Base-by-base conservation (phyloP, 2,797 vertebrate genomes). In the Dendrocincla tyrannina region DNA sequence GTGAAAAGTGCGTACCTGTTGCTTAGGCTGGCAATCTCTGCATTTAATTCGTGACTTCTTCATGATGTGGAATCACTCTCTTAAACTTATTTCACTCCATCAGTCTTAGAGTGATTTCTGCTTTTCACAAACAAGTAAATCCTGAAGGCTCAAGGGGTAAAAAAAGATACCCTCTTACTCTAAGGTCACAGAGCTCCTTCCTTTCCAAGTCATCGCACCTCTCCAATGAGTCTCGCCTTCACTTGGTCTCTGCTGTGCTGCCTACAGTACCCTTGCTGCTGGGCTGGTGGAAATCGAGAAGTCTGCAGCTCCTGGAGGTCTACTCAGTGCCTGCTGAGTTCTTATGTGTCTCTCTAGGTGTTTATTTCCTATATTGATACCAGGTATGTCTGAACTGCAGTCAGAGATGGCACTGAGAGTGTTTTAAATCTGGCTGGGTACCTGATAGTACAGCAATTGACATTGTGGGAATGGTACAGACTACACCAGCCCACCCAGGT, bases 381-480 rank as follows among this genome's bases (percentile, higher is more conserved):
- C 0, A 1, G 12, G 10, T 11, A 4, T 14, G 1, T 37, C 35
- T 79, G 44, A 78, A 13, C 17, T 59, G 47, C 17, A 47, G 4
- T 33, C 64, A 25, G 50, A 81, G 25, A 14, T 7, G 5, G 37
- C 32, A 20, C 35, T 12, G 55, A 56, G 25, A 39, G 8, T 6
- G 11, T 33, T 80, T 80, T 50, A 53, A 77, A 27, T 66, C 6
- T 7, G 3, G 4, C 1, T 77, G n/a, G 27, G 46, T 35, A 27
- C 20, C 25, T 67, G 44, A 41, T 17, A 32, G 28, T 28, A 5
- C 20, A 15, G 32, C 0, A 10, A 2, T 15, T 0, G 0, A 17
- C 10, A 18, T 28, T 11, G 6, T 1, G 4, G 20, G 20, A 55
- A 25, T 0, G 2, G 13, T 35, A 32, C 7, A 58, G 63, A 30